phyloP scores from a whole-genome alignment of 92 coral and sea anemone genomes.

The Phenganax subtilis region DNA sequence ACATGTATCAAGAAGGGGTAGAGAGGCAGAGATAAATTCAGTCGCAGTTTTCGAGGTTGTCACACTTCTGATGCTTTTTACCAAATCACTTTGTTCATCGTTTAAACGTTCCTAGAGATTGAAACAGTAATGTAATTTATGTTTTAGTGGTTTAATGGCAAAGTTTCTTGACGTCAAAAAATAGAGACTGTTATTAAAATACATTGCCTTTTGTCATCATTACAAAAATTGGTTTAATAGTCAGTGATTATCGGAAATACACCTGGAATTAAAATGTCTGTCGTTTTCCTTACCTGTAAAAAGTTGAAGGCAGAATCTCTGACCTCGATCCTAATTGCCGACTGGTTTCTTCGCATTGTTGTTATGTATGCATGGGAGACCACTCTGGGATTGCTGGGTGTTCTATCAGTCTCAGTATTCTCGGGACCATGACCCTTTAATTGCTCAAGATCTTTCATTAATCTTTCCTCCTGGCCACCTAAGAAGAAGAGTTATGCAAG shows the following conservation, averaged over 20 bases:
- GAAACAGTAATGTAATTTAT: not conserved
- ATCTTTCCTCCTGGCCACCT: conserved; percentile 3
- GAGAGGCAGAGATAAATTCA: not conserved
- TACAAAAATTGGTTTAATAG: no score
- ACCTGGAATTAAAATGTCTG: not conserved
- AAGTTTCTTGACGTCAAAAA: no score
- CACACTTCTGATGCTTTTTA: not conserved
- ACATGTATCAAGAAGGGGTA: not conserved
- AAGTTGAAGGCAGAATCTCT: not conserved
- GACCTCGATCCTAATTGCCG: not conserved
- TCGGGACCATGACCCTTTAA: not conserved
- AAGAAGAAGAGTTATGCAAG: not conserved
- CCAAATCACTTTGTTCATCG: conserved; percentile 14
- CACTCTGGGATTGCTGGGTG: not conserved
- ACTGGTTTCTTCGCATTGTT: not conserved
- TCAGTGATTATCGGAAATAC: no score
- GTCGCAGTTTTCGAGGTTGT: not conserved
- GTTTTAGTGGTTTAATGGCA: no score
- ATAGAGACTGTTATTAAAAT: no score
- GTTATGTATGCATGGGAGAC: not conserved
- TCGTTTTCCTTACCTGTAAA: not conserved
- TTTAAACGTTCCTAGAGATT: not conserved
- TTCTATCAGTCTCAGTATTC: not conserved
- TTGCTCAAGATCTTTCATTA: not conserved
- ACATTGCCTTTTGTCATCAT: no score